Base-by-base conservation (phyloP, 2,888 invertebrate species). In the Melipona beecheii region DNA sequence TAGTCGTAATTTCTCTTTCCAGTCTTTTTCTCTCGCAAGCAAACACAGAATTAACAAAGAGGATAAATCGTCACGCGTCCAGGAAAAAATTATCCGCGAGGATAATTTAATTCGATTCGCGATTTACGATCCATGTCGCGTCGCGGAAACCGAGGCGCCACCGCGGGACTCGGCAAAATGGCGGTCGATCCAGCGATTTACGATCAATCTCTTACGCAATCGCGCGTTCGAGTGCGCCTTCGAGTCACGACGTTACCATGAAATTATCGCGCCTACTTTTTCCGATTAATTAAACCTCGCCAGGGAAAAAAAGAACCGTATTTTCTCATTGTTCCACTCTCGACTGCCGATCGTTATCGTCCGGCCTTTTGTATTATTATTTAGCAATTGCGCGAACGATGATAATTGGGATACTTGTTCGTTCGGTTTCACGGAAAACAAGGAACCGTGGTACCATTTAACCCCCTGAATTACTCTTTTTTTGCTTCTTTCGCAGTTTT, bases 171-270 rank as follows among this genome's bases (percentile, higher is more conserved):
- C n/a, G 24, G 58, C 58, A 71, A 71, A 19, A 62, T 62, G 64
- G 65, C 65, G 54, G 43, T 11, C 66, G 65, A 85, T 76, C 65
- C 79, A 54, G 5, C 81, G 76, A 80, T 79, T 78, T 60, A 68
- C 77, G 81, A 81, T 74, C 74, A 58, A 78, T 75, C 56, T 72
- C 60, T 76, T 86, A 65, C 77, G 76, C 64, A 84, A 86, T 65
- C 86, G 60, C 62, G 73, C 27, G 75, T 5, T 56, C 56, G 15
- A n/a, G n/a, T 15, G 0, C 9, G 9, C 43, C 11, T n/a, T n/a
- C 74, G 72, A 86, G 66, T 78, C n/a, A 72, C 60, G 79, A 86
- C 77, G 80, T 78, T 72, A 62, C 69, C 54, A 80, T 78, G 73
- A 84, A 83, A 73, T 75, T 78, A 75, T 80, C 72, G 78, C 64